Conservation (phyloP, 2,888 invertebrate genomes). For the Andrena praecox region DNA sequence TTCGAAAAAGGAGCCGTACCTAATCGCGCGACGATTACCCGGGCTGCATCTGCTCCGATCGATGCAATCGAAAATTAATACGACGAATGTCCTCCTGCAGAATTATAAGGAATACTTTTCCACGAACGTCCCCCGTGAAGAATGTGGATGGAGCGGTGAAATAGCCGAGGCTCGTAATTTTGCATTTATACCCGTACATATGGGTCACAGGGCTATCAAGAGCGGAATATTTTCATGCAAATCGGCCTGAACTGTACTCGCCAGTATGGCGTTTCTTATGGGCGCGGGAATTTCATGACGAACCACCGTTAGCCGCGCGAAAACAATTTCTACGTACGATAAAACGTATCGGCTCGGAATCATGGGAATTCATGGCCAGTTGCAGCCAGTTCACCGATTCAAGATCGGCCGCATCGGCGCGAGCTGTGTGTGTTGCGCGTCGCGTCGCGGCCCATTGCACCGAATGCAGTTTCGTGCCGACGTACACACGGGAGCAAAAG, state of each 20-base stretch:
- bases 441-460: slow-evolving; percentile 58
- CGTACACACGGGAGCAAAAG: slow-evolving; percentile 38
- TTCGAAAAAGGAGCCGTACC: slow-evolving; percentile 25
- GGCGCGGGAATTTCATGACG: slow-evolving; percentile 53
- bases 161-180: background rate
- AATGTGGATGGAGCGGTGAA: background rate
- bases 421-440: slow-evolving; percentile 22
- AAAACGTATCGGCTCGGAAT: slow-evolving; percentile 73
- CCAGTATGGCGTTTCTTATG: slow-evolving; percentile 5
- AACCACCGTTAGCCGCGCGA: slow-evolving; percentile 60
- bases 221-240: slow-evolving; percentile 47
- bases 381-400: slow-evolving; percentile 60
- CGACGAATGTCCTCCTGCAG: background rate
- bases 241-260: slow-evolving; percentile 12
- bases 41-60: background rate
- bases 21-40: slow-evolving; percentile 44
- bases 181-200: slow-evolving; percentile 4
- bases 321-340: slow-evolving; percentile 75
- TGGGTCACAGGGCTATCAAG: slow-evolving; percentile 15
- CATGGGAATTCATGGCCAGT: slow-evolving; percentile 71
- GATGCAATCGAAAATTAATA: background rate
- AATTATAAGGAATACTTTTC: background rate
- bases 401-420: slow-evolving; percentile 49
- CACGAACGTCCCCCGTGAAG: background rate
- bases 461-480: slow-evolving; percentile 52